These are phyloP conservation scores for Montipora sp. DNA, from an alignment of 64 coral and sea anemone species.

Conservation along the genomic window DNA sequence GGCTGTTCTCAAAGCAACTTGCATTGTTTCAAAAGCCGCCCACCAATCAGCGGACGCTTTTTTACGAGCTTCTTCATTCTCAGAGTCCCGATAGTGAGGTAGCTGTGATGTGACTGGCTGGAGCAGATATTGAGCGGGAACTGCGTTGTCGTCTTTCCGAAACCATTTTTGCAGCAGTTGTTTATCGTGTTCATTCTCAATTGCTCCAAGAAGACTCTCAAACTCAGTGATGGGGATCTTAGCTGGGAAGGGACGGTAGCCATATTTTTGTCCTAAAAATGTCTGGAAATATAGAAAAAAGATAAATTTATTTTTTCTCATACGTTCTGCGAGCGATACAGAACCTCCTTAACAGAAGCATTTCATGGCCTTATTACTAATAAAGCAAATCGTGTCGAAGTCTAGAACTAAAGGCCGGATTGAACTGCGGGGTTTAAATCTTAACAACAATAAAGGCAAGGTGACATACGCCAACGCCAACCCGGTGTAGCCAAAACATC, in stretches of 20 bases:
- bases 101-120: constrained; percentile 86
- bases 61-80: constrained; percentile 75
- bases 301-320: no score
- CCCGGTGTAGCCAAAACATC: no score
- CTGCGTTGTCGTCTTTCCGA: constrained; percentile 72
- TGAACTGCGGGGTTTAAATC: no score
- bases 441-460: no score
- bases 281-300: constrained; percentile 58
- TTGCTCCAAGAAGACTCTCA: constrained; percentile 59
- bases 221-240: constrained; percentile 78
- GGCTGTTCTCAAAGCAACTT: constrained; percentile 73
- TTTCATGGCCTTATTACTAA: no score
- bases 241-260: constrained; percentile 93
- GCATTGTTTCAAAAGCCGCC: constrained; percentile 94
- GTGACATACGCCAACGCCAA: no score
- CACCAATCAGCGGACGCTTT: constrained; percentile 93
- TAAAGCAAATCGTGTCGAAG: no score
- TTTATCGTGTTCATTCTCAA: constrained; percentile 60
- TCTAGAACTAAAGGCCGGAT: no score
- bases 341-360: no score
- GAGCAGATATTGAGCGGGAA: constrained; percentile 84
- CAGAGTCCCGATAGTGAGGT: constrained; percentile 91
- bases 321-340: no score
- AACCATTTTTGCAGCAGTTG: constrained; percentile 78
- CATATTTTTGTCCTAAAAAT: constrained; percentile 98